Conservation (phyloP, 2,113 vertebrate genomes). For the Stercorarius parasiticus region DNA sequence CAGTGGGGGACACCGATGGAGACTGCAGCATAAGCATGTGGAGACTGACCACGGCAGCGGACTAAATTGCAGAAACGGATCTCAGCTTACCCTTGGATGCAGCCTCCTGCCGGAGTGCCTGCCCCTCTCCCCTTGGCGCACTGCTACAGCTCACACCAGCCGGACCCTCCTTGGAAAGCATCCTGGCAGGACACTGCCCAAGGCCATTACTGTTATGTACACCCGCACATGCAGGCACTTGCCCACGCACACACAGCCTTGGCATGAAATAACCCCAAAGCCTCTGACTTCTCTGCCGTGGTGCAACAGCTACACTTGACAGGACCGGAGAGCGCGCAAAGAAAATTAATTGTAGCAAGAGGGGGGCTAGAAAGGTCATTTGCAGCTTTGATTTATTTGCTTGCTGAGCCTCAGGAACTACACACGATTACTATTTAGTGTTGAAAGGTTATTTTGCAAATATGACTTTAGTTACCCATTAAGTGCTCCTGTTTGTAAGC, state of each 20-base stretch:
- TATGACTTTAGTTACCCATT: not conserved
- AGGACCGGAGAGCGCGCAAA: not conserved
- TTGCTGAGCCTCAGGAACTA: not conserved
- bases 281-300: not conserved
- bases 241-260: not conserved
- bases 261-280: not conserved
- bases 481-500: not conserved
- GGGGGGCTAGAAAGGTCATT: not conserved
- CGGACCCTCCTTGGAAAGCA: not conserved
- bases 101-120: not conserved
- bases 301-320: not conserved
- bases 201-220: not conserved
- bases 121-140: not conserved
- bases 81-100: not conserved
- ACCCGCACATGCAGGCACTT: rapidly evolving
- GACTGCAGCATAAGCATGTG: not conserved
- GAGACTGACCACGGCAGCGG: not conserved
- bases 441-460: not conserved
- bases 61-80: not conserved
- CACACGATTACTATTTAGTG: not conserved
- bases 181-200: not conserved
- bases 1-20: not conserved
- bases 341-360: not conserved
- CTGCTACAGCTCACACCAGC: not conserved
- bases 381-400: not conserved